Evolutionary conservation across 1,140 invertebrate genomes (phyloP).

Genomic region (Brachionus rubens): DNA sequence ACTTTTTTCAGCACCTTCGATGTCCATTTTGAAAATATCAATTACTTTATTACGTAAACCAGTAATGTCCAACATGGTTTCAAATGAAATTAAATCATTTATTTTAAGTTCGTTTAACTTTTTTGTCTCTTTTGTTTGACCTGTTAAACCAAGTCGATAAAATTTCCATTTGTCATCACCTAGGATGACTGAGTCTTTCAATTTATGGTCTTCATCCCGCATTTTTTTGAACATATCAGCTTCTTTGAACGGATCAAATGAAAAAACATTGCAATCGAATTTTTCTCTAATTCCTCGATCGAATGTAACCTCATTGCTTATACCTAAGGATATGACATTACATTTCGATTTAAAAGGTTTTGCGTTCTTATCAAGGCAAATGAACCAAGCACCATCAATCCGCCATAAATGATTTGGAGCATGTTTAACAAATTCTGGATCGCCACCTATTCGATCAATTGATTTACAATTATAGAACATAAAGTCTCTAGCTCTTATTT

Average conservation of each 20-base stretch:
- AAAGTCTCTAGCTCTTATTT: constrained; percentile 1
- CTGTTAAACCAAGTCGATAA: not conserved
- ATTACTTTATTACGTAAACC: not conserved
- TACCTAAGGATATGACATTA: not conserved
- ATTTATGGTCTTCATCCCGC: not conserved
- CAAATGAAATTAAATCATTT: not conserved
- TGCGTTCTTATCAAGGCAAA: not conserved
- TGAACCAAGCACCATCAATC: constrained; percentile 6
- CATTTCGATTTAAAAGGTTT: not conserved
- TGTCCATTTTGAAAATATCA: constrained; percentile 18
- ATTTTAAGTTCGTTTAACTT: not conserved
- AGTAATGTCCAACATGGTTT: not conserved
- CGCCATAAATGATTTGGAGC: not conserved
- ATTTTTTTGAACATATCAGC: not conserved
- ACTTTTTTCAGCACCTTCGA: not conserved
- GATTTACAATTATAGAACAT: not conserved
- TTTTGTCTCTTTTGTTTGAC: not conserved
- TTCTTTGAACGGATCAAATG: constrained; percentile 19
- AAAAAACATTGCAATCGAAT: not conserved
- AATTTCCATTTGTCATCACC: not conserved
- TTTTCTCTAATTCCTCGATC: not conserved
- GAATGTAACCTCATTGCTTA: not conserved
- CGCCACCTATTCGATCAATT: not conserved
- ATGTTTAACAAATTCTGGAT: not conserved
- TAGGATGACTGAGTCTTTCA: not conserved